Conservation (phyloP, 2,113 vertebrate species). For the Eublepharis macularius region DNA sequence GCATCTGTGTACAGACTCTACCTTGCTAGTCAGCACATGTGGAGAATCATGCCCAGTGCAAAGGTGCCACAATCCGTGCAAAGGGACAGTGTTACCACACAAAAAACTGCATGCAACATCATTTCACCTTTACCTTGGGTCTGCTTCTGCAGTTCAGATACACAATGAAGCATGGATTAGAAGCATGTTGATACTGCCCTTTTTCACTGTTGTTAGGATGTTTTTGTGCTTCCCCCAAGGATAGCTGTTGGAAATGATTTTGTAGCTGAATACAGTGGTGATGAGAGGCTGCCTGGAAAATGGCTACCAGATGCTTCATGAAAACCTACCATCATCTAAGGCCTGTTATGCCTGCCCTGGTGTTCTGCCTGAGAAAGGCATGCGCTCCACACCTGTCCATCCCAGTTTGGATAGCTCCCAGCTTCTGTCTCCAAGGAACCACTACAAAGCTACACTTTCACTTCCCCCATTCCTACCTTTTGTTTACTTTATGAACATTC, state of each 20-base stretch:
- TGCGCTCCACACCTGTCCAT: constrained; percentile 4
- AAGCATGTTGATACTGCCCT: background rate
- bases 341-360: background rate
- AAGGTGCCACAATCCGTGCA: background rate
- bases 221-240: background rate
- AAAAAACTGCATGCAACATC: background rate
- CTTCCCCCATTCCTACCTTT: constrained; percentile 19
- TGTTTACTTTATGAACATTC: constrained; percentile 46
- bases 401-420: constrained; percentile 26
- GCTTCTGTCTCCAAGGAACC: constrained; percentile 32
- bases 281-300: background rate
- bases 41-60: background rate
- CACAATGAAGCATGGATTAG: background rate
- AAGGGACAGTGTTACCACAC: background rate
- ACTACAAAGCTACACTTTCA: constrained; percentile 7
- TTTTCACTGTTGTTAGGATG: background rate
- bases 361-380: rapidly evolving
- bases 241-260: background rate
- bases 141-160: background rate
- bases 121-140: background rate
- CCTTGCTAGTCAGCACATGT: background rate
- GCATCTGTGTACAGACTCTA: background rate
- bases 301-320: background rate
- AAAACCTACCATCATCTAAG: too few species aligned
- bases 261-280: too few species aligned